Conservation (phyloP, 2,888 invertebrate species). For the Andrena fulva region DNA sequence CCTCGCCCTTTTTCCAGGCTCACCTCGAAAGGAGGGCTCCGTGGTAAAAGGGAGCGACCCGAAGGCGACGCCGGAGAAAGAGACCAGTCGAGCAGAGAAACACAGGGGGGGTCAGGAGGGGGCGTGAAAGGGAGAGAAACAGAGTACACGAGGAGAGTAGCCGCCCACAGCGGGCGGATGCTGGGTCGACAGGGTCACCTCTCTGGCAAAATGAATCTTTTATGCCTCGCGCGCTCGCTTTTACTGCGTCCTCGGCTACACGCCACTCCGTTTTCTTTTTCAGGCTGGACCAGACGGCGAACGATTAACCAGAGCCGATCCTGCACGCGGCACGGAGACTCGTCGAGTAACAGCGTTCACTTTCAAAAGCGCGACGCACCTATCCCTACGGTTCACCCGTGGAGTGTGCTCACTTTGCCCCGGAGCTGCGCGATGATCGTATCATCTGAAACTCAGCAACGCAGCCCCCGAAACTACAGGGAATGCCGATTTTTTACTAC, state of each 20-base stretch:
- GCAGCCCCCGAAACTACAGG: no score
- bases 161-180: slow-evolving; percentile 76
- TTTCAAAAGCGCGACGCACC: slow-evolving; percentile 10
- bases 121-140: slow-evolving; percentile 22
- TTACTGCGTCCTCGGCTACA: slow-evolving; percentile 59
- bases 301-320: slow-evolving; percentile 42
- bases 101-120: not conserved
- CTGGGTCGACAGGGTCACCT: slow-evolving; percentile 76
- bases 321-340: slow-evolving; percentile 20
- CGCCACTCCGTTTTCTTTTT: slow-evolving; percentile 38
- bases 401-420: no score
- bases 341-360: slow-evolving; percentile 22
- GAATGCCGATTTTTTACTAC: no score
- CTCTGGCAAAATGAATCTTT: slow-evolving; percentile 73
- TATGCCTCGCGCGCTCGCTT: slow-evolving; percentile 65
- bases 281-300: slow-evolving; percentile 10
- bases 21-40: slow-evolving; percentile 46
- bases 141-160: slow-evolving; percentile 12
- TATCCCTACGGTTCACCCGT: no score
- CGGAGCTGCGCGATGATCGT: no score
- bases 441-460: no score
- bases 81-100: slow-evolving; percentile 3
- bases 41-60: slow-evolving; percentile 46
- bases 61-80: slow-evolving; percentile 33
- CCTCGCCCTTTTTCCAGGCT: slow-evolving; percentile 48